Percentiles rank a stretch among this genome's conserved stretches.
Conservation (phyloP, 2,888 invertebrate genomes). For the Hypolimnas misippus region DNA sequence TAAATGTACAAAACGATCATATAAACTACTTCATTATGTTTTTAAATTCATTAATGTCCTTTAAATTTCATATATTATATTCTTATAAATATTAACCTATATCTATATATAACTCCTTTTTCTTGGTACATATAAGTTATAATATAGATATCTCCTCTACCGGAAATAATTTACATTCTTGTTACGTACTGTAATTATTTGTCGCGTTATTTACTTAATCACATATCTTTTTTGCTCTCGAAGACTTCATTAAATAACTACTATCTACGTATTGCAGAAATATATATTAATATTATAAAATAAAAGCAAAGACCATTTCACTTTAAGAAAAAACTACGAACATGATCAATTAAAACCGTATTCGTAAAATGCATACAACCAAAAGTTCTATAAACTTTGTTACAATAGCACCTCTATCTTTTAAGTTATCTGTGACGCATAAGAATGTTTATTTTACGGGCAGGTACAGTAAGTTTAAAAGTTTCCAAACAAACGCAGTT, state of each 20-base stretch:
- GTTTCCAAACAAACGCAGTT: slow-evolving; percentile 49
- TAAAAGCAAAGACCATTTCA: neutral
- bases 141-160: neutral
- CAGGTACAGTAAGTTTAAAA: slow-evolving; percentile 49
- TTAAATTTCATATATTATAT: neutral
- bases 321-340: neutral
- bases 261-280: neutral
- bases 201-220: slow-evolving; percentile 7
- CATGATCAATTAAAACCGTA: neutral
- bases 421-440: slow-evolving; percentile 39
- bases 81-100: neutral
- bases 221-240: neutral
- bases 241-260: neutral
- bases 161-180: slow-evolving; percentile 24
- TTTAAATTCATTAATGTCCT: too few species aligned
- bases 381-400: too few species aligned
- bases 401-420: slow-evolving; percentile 21
- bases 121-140: neutral
- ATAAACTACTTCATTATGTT: too few species aligned
- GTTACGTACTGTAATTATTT: slow-evolving; percentile 4
- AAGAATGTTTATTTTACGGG: slow-evolving; percentile 45
- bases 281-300: neutral
- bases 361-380: neutral
- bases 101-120: neutral
- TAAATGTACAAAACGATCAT: too few species aligned